Evolutionary conservation across 2,888 invertebrate species (phyloP).

Genomic region (Pyralis farinalis): DNA sequence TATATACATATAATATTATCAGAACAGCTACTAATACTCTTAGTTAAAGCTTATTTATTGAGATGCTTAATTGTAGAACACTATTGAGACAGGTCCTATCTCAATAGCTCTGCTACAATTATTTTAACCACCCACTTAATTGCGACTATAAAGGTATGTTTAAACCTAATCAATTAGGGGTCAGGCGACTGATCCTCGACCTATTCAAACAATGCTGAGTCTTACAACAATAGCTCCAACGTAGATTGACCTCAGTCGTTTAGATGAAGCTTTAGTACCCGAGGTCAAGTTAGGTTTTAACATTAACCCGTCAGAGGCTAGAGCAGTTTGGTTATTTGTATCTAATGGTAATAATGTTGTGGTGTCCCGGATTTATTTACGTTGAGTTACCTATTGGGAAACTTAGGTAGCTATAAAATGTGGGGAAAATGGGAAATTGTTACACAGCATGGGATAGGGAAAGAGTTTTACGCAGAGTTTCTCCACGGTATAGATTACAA

Average conservation of each 20-base stretch:
- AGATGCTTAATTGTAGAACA: too few relatives aligned
- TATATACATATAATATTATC: too few relatives aligned
- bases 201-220: slow-evolving; percentile 25
- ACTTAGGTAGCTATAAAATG: too few relatives aligned
- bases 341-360: neutral
- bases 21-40: too few relatives aligned
- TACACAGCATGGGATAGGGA: too few relatives aligned
- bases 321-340: neutral
- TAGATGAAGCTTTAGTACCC: slow-evolving; percentile 10
- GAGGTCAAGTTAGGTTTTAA: slow-evolving; percentile 2
- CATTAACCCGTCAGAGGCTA: slow-evolving; percentile 17
- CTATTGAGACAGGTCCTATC: too few relatives aligned
- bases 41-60: too few relatives aligned
- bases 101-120: neutral
- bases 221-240: slow-evolving; percentile 17
- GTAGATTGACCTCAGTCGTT: slow-evolving; percentile 14
- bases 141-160: slow-evolving; percentile 16
- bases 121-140: neutral
- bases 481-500: too few relatives aligned
- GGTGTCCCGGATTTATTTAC: neutral
- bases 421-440: too few relatives aligned
- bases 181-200: slow-evolving; percentile 34
- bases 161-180: slow-evolving; percentile 56
- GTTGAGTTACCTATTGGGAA: too few relatives aligned
- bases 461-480: too few relatives aligned